Percentiles rank a stretch among this genome's conserved stretches.
phyloP scores from a whole-genome alignment of 1,140 invertebrate genomes.

The Brachionus sp. region DNA sequence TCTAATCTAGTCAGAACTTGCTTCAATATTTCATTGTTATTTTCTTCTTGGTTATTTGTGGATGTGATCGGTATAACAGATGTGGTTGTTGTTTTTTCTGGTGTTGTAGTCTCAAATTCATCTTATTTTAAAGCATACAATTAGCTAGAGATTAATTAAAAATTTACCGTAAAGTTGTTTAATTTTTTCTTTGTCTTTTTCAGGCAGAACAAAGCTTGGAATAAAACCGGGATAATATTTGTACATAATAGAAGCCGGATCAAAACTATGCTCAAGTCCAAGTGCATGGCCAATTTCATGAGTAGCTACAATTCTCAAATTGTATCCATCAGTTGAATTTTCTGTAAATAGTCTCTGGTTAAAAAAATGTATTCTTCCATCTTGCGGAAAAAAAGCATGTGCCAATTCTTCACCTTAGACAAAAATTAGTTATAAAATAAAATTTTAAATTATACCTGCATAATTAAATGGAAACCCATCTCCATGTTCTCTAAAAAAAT shows the following conservation, averaged over 20 bases:
- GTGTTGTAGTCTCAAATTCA: background rate
- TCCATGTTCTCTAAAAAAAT: background rate
- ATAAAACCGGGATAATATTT: slow-evolving; percentile 55
- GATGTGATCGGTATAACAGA: background rate
- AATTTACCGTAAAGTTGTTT: slow-evolving; percentile 51
- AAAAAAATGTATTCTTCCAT: slow-evolving; percentile 20
- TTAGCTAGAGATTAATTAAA: background rate
- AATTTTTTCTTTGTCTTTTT: slow-evolving; percentile 53
- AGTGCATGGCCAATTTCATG: slow-evolving; percentile 56
- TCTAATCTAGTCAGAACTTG: background rate
- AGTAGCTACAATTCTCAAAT: slow-evolving; percentile 15
- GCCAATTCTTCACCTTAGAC: slow-evolving; percentile 6
- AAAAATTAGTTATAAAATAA: background rate
- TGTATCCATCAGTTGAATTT: slow-evolving; percentile 7
- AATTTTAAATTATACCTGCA: background rate
- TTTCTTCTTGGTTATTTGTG: too few relatives aligned
- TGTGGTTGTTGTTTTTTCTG: background rate
- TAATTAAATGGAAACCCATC: slow-evolving; percentile 14
- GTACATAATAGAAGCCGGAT: slow-evolving; percentile 58
- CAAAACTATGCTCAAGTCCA: slow-evolving; percentile 59
- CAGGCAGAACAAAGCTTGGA: slow-evolving; percentile 49
- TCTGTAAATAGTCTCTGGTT: background rate
- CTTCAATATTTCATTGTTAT: background rate
- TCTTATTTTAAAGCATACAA: background rate
- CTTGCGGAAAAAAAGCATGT: background rate